phyloP scores from a whole-genome alignment of 2,113 vertebrate genomes.

The Cyanoderma ruficeps region DNA sequence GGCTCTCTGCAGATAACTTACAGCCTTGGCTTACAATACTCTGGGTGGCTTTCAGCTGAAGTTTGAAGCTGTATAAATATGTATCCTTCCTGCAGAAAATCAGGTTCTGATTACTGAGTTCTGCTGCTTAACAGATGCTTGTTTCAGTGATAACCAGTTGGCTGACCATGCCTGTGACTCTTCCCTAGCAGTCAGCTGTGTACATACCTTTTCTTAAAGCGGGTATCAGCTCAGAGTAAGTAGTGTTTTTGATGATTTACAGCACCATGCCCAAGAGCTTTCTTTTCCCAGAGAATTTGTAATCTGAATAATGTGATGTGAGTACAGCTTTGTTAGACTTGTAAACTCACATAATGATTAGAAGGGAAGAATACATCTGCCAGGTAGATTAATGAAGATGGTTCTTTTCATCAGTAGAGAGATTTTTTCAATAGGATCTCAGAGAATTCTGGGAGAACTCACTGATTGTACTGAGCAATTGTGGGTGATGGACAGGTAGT shows the following conservation, averaged over 20 bases:
- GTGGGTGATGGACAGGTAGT: neutral
- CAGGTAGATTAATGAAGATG: slow-evolving; percentile 1
- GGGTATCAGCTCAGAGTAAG: neutral
- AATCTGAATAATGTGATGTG: slow-evolving; percentile 1
- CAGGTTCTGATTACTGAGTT: neutral
- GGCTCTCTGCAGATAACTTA: neutral
- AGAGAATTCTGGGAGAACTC: neutral
- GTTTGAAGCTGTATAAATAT: neutral
- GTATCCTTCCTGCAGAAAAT: neutral
- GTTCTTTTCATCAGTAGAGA: slow-evolving; percentile 21
- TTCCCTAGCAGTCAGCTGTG: neutral
- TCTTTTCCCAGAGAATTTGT: slow-evolving; percentile 4
- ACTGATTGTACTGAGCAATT: neutral
- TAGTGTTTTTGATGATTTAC: neutral
- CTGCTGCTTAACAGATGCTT: neutral
- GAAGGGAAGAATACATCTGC: neutral
- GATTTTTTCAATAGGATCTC: neutral
- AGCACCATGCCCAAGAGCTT: neutral
- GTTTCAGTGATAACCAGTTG: neutral
- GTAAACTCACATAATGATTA: slow-evolving; percentile 30
- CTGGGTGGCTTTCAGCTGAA: neutral
- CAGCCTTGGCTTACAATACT: neutral
- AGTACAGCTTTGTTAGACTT: slow-evolving; percentile 48
- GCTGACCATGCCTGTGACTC: neutral
- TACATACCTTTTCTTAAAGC: neutral